phyloP scores from a whole-genome alignment of 2,797 vertebrate species.

The Pampus argenteus region DNA sequence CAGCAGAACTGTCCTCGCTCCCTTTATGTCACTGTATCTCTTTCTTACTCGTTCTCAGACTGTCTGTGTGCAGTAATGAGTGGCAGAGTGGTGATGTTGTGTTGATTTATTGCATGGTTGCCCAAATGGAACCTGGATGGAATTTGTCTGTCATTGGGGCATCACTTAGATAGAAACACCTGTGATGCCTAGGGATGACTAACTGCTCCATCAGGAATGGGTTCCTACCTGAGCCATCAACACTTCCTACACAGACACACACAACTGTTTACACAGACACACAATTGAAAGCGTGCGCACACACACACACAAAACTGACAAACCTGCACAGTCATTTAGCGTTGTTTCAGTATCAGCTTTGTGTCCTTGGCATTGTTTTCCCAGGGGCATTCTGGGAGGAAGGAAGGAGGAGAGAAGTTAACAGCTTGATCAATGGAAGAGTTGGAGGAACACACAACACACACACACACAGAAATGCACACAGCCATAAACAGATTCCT shows the following conservation, averaged over 20 bases:
- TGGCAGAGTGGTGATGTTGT: constrained; percentile 76
- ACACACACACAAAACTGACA: neutral
- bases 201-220: constrained; percentile 66
- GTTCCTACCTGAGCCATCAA: constrained; percentile 43
- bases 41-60: constrained; percentile 31
- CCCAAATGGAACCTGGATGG: constrained; percentile 76
- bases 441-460: constrained; percentile 39
- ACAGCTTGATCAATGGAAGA: constrained; percentile 70
- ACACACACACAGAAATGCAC: neutral
- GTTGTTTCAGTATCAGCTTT: constrained; percentile 55
- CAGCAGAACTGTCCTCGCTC: constrained; percentile 60
- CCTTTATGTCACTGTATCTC: constrained; percentile 53
- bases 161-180: constrained; percentile 79
- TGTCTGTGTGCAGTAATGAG: constrained; percentile 74
- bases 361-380: constrained; percentile 67
- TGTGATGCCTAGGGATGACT: constrained; percentile 75
- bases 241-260: constrained; percentile 8
- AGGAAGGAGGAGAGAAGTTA: constrained; percentile 61
- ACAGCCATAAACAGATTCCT: constrained; percentile 48
- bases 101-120: constrained; percentile 85
- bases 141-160: constrained; percentile 78
- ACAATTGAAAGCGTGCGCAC: neutral
- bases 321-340: constrained; percentile 13
- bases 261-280: constrained; percentile 1
- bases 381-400: constrained; percentile 56